Conservation (phyloP, 2,797 vertebrate species). For the Masticophis lateralis region DNA sequence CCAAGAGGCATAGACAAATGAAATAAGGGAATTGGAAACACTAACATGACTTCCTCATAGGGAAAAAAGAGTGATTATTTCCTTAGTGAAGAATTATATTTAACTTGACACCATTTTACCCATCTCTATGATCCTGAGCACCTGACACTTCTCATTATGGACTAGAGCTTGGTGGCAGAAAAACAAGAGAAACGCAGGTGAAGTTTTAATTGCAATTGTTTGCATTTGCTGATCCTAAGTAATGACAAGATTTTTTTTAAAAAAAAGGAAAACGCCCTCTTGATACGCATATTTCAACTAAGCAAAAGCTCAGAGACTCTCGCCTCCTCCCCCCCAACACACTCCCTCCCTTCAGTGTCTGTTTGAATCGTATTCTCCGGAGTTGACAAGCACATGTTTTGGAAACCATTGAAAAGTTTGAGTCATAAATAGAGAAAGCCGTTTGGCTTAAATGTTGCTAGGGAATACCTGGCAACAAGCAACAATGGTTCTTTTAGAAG, state of each 20-base stretch:
- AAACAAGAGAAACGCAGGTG: slow-evolving; percentile 2
- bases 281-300: slow-evolving; percentile 71
- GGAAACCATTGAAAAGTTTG: slow-evolving; percentile 81
- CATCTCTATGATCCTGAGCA: neutral
- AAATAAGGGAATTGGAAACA: slow-evolving; percentile 41
- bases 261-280: slow-evolving; percentile 44
- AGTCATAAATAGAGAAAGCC: slow-evolving; percentile 78
- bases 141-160: slow-evolving; percentile 36
- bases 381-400: slow-evolving; percentile 81
- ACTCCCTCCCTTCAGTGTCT: slow-evolving; percentile 61
- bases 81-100: slow-evolving; percentile 38
- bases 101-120: neutral
- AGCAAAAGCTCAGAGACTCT: slow-evolving; percentile 65
- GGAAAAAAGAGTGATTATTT: slow-evolving; percentile 8
- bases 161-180: slow-evolving; percentile 11
- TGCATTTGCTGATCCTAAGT: slow-evolving; percentile 63
- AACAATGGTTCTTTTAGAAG: slow-evolving; percentile 81
- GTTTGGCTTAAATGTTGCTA: slow-evolving; percentile 82
- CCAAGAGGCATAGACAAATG: neutral
- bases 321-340: slow-evolving; percentile 35
- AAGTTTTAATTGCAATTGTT: slow-evolving; percentile 63
- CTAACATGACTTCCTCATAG: slow-evolving; percentile 39
- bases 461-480: slow-evolving; percentile 81
- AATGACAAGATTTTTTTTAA: slow-evolving; percentile 55
- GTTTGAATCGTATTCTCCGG: slow-evolving; percentile 76